phyloP scores from a whole-genome alignment of 2,113 vertebrate species.

The Pterocles gutturalis region DNA sequence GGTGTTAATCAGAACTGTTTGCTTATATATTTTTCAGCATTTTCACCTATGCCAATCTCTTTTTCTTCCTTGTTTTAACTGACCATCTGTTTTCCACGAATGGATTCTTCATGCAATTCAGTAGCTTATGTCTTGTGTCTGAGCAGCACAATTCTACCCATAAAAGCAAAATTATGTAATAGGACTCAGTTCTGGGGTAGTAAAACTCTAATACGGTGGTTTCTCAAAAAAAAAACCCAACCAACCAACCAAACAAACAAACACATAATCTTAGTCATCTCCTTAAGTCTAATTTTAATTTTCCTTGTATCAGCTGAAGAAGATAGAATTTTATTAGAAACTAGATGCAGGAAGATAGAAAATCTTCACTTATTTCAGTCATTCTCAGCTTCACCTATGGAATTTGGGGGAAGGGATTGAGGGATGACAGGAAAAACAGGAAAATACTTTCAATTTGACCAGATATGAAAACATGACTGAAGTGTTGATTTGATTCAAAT shows the following conservation, averaged over 20 bases:
- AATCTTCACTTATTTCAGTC: background rate
- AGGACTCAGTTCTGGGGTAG: background rate
- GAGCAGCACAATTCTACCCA: background rate
- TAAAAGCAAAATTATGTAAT: background rate
- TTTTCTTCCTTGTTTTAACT: background rate
- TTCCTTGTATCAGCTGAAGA: background rate
- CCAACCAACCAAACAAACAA: too few species aligned
- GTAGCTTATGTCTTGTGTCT: background rate
- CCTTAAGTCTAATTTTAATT: background rate
- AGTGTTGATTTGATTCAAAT: background rate
- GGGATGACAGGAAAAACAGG: background rate
- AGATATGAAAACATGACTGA: background rate
- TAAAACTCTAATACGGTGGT: fast-evolving
- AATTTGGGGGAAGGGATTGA: background rate
- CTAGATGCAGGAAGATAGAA: background rate
- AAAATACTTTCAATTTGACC: background rate
- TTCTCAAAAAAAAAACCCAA: background rate
- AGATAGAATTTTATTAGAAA: background rate
- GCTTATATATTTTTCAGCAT: background rate
- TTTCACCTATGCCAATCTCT: background rate
- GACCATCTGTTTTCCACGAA: background rate
- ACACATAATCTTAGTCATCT: too few species aligned
- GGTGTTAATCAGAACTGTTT: background rate
- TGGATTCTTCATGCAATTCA: background rate
- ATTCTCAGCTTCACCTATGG: background rate